These are phyloP conservation scores for Saccostrea cuccullata DNA, from an alignment of 1,140 invertebrate species.

Conservation along the genomic window DNA sequence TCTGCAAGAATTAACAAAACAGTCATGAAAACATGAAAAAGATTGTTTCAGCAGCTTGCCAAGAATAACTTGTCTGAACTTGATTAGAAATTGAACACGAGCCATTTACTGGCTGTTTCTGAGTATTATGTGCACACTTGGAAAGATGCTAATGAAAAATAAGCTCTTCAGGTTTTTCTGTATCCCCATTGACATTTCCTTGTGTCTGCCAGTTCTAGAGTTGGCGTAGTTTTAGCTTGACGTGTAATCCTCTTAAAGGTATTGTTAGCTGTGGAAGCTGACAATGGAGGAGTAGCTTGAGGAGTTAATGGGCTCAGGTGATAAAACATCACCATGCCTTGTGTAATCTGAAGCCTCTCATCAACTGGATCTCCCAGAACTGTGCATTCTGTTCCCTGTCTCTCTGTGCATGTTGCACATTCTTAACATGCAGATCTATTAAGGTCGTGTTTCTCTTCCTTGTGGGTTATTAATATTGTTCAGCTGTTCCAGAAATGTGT, in stretches of 20 bases:
- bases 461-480: neutral
- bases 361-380: neutral
- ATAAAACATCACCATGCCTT: neutral
- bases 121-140: neutral
- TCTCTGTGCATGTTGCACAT: neutral
- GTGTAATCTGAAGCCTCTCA: neutral
- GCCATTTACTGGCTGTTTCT: neutral
- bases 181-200: neutral
- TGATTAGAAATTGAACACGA: neutral
- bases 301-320: neutral
- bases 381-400: neutral
- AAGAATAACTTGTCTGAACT: neutral
- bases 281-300: constrained; percentile 9
- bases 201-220: neutral
- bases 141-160: neutral
- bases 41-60: constrained; percentile 4
- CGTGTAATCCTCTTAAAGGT: neutral
- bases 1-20: neutral
- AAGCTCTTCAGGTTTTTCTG: neutral
- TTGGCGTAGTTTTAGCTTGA: neutral
- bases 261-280: neutral
- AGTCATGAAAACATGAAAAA: neutral
- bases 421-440: neutral
- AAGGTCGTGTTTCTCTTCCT: neutral
- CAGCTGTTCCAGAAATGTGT: neutral